Evolutionary conservation across 1,140 invertebrate genomes (phyloP), one percentile per base, ranked within the genome.

Genomic region (Lasioglossum baleicum): DNA sequence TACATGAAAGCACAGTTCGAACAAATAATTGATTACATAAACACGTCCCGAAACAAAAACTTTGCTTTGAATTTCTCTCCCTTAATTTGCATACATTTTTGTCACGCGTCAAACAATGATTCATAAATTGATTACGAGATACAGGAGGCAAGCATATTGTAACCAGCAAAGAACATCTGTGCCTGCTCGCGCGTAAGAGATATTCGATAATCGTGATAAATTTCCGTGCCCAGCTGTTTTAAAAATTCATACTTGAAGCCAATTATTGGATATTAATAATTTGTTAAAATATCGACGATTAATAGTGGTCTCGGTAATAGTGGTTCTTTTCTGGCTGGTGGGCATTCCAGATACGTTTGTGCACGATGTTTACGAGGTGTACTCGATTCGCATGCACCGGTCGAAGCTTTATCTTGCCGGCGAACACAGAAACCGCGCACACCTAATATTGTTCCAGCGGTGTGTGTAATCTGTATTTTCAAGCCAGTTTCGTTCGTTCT

Each of bases 381-480:
- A n/a, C 20, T 10, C n/a, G 35, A 20, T 48, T 66, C 65, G 65
- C 40, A 13, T 66, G 10, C n/a, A 6, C 42, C 7, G 40, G n/a
- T 66, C 20, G 65, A n/a, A 44, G 65, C 22, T 67, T 67, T 67
- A 67, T 67, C 65, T 7, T 26, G 3, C 44, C 15, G 51, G 11
- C 65, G 1, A 51, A 51, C 65, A 22, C 4, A n/a, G 65, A 7
- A 67, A 67, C 65, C 42, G 42, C n/a, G n/a, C 7, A n/a, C n/a
- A 67, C 42, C 42, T 51, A 67, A 51, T 48, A 67, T n/a, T 67
- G 65, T 48, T 67, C 44, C 35, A 67, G n/a, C 65, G 20, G 65
- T n/a, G 65, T 67, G 42, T 51, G 65, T 67, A 67, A 67, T 48
- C 65, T 48, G 65, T 67, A 67, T 67, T 67, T 67, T 48, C 65